phyloP scores from a whole-genome alignment of 2,888 invertebrate species.

The Lymantria dispar region DNA sequence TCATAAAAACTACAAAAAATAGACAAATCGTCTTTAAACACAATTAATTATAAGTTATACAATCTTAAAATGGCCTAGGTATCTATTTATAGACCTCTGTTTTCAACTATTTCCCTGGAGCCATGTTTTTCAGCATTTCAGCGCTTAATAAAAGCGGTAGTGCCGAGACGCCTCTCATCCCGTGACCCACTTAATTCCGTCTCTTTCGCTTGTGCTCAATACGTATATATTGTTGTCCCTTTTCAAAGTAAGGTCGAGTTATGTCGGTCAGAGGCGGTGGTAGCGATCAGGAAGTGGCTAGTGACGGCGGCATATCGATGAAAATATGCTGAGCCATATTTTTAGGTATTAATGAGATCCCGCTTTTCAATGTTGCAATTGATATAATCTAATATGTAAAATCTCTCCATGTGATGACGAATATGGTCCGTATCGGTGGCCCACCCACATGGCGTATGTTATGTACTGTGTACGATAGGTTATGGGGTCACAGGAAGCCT shows the following conservation, averaged over 20 bases:
- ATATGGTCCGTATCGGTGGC: too few relatives aligned
- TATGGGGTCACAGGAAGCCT: too few relatives aligned
- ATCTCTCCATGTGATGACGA: too few relatives aligned
- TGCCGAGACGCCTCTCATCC: conserved; percentile 65
- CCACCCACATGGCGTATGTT: too few relatives aligned
- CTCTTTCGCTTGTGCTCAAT: conserved; percentile 31
- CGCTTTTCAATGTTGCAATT: too few relatives aligned
- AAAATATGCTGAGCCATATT: not conserved
- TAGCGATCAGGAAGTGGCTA: conserved; percentile 67
- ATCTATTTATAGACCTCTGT: conserved; percentile 62
- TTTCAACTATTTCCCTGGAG: conserved; percentile 50
- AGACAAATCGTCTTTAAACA: not conserved
- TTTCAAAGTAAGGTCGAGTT: conserved; percentile 69
- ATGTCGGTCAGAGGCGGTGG: conserved; percentile 73
- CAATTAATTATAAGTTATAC: conserved; percentile 51
- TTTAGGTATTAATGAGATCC: too few relatives aligned
- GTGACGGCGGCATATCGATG: conserved; percentile 37
- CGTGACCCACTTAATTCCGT: conserved; percentile 72
- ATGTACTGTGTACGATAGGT: too few relatives aligned
- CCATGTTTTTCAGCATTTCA: conserved; percentile 54
- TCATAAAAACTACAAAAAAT: too few relatives aligned
- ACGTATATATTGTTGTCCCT: conserved; percentile 41
- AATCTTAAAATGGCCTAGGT: conserved; percentile 32
- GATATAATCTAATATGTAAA: too few relatives aligned
- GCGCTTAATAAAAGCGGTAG: conserved; percentile 60